Evolutionary conservation across 2,113 vertebrate species (phyloP).

Genomic region (Delphinus delphis): DNA sequence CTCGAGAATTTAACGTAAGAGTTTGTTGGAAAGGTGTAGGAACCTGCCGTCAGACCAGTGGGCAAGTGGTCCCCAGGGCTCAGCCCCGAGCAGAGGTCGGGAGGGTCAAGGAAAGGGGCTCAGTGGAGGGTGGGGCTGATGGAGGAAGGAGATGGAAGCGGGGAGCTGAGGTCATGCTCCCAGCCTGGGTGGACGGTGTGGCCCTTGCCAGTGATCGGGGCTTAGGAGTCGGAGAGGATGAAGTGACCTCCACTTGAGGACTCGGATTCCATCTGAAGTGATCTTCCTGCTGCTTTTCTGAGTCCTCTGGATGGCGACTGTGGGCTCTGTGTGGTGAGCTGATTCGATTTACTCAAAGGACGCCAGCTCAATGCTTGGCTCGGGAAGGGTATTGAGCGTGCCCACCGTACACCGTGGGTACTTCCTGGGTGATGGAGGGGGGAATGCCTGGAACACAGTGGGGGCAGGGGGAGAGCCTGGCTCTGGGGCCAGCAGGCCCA

Average conservation of each 20-base stretch:
- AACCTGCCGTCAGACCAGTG: background rate
- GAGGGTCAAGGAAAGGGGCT: fast-evolving
- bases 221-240: background rate
- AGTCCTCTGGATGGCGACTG: background rate
- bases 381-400: background rate
- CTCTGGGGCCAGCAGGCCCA: background rate
- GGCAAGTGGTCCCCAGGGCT: background rate
- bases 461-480: background rate
- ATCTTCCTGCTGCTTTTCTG: background rate
- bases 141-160: background rate
- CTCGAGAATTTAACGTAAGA: background rate
- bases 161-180: background rate
- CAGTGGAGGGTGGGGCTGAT: background rate
- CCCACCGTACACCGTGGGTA: background rate
- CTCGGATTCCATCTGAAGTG: background rate
- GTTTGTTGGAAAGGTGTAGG: background rate
- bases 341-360: background rate
- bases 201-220: background rate
- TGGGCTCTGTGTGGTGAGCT: background rate
- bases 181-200: fast-evolving
- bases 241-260: background rate
- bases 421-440: background rate
- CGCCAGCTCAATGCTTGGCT: background rate
- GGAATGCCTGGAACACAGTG: background rate
- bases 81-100: background rate